Evolutionary conservation across 2,113 vertebrate genomes (phyloP), one percentile per base, ranked within the genome.

Genomic region (Lipotes vexillifer): DNA sequence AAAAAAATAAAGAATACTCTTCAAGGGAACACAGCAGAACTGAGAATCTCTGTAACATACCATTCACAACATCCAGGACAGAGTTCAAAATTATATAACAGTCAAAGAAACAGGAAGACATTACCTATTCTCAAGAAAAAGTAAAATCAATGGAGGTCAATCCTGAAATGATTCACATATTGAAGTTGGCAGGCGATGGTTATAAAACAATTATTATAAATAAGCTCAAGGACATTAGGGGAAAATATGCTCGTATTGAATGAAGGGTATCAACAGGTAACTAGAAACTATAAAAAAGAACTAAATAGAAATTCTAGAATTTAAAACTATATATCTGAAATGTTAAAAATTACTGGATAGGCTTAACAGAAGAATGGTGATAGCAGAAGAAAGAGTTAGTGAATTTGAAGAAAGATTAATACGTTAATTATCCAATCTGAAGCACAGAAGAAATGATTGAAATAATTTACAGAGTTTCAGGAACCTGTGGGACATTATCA

Each of bases 221-320:
- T 93, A 83, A 93, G 36, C 21, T 90, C 8, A 82, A 93, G 49
- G 14, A 92, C 46, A 78, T 41, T 41, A 88, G 89, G 85, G 46
- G 15, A 96, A 96, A 87, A 77, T 49, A 87, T 27, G 8, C 17
- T 57, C 31, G 17, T 18, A 78, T 87, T 71, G 15, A 89, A 84
- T 55, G 38, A 33, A 94, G 84, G 88, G 4, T 63, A 44, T 88
- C 33, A 71, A 29, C 9, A 61, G 44, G 46, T 41, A 87, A 90
- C n/a, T 36, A 78, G 36, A 90, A 82, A 77, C n/a, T 57, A 92
- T 61, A 55, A 44, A 96, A 72, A 93, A 88, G 44, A 82, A 83
- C 74, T 49, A 93, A 90, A 66, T n/a, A 84, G n/a, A 95, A 90
- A 84, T 33, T 93, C 41, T 55, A 44, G 78, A 96, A 83, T 77